Evolutionary conservation across 1,140 invertebrate species (phyloP).

Genomic region (Bombus superbus): DNA sequence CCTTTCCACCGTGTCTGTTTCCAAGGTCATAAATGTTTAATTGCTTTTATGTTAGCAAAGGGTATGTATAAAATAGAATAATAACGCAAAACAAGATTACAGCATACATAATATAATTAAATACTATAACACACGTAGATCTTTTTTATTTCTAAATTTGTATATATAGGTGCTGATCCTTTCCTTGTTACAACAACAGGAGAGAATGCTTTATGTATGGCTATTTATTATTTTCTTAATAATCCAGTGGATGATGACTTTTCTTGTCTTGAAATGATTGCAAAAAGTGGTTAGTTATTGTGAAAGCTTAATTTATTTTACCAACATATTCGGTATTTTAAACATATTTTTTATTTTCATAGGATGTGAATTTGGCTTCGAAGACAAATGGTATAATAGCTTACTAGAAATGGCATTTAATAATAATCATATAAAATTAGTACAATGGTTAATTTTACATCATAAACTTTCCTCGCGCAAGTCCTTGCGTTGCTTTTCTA

Average conservation of each 20-base stretch:
- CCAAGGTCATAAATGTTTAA: conserved; percentile 56
- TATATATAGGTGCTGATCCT: conserved; percentile 64
- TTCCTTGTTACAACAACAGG: conserved; percentile 50
- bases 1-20: conserved; percentile 69
- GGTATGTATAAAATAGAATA: conserved; percentile 47
- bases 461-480: background rate
- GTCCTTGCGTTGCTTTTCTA: conserved; percentile 32
- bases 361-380: conserved; percentile 51
- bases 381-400: conserved; percentile 55
- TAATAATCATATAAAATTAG: conserved; percentile 49
- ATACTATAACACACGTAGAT: too few relatives aligned
- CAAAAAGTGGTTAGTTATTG: conserved; percentile 51
- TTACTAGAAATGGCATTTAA: conserved; percentile 57
- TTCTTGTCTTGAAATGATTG: conserved; percentile 59
- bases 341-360: background rate
- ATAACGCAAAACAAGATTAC: background rate
- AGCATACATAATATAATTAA: background rate
- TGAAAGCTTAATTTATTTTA: background rate
- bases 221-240: conserved; percentile 59
- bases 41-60: conserved; percentile 66
- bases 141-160: background rate
- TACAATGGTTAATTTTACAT: conserved; percentile 62
- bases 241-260: conserved; percentile 53
- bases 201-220: conserved; percentile 68
- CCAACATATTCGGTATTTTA: background rate